Evolutionary conservation across 2,113 vertebrate species (phyloP).

Genomic region (Tympanuchus pallidicinctus): DNA sequence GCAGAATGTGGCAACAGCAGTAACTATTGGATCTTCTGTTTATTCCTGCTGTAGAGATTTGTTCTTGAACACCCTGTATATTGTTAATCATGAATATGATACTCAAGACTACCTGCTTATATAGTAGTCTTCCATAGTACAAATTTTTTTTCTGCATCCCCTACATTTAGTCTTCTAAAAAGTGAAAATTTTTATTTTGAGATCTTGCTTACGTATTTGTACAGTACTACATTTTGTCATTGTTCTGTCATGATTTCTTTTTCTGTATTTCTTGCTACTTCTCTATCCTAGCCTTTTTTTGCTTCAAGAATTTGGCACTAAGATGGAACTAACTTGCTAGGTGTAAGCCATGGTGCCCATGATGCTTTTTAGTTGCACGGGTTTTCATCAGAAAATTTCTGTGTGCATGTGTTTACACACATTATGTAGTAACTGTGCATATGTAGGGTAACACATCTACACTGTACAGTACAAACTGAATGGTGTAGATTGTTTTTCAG

Average conservation of each 20-base stretch:
- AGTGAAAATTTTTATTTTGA: not conserved
- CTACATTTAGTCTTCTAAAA: not conserved
- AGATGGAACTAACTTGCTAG: not conserved
- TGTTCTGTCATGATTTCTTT: not conserved
- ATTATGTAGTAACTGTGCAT: not conserved
- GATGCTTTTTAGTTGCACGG: not conserved
- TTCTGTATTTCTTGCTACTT: not conserved
- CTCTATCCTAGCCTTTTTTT: not conserved
- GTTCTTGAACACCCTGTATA: not conserved
- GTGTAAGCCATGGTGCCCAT: rapidly evolving
- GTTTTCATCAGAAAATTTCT: not conserved
- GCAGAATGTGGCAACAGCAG: not conserved
- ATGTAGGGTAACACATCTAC: not conserved
- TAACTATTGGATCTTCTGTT: not conserved
- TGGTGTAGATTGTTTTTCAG: not conserved
- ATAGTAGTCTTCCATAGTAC: not conserved
- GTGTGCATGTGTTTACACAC: not conserved
- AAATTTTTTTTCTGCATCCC: not conserved
- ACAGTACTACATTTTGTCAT: not conserved
- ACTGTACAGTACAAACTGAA: not conserved
- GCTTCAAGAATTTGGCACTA: not conserved
- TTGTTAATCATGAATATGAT: not conserved
- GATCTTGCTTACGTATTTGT: not conserved
- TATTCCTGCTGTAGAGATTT: not conserved
- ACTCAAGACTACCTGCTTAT: not conserved